Base-by-base conservation (phyloP, 2,113 vertebrate species). In the Beaufortia kweichowensis region DNA sequence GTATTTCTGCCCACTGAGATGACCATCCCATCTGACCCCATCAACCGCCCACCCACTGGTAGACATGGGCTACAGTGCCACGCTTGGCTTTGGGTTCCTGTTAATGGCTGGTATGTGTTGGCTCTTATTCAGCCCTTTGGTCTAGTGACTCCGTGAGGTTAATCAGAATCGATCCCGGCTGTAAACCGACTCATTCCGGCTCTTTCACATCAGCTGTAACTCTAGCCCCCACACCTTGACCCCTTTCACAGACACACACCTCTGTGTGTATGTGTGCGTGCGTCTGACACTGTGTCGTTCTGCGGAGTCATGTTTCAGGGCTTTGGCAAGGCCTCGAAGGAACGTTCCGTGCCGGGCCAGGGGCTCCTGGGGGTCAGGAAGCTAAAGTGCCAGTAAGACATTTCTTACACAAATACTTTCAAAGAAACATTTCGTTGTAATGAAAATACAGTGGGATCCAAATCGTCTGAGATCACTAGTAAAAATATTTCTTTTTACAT, bases 11-110 rank as follows among this genome's bases (percentile, higher is more conserved):
- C 68, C 55, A 62, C 67, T 56, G 39, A 39, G 67, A 64, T 77
- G 71, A 59, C 66, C 35, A 50, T 67, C 50, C 65, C 33, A 48
- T 68, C 50, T 84, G 75, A 79, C 77, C 80, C 68, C 78, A 26
- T 62, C n/a, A 75, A 69, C 31, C 53, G 26, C 70, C 67, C 70
- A 81, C 80, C 43, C 69, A 81, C 55, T 31, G 48, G 31, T 53
- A 50, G 53, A 11, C 62, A 55, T 2, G 8, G 28, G 35, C 26
- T n/a, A 19, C 63, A 29, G 24, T 78, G 76, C 76, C 76, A 75
- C 56, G 57, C 17, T 71, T 29, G 41, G 11, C 79, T 57, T 66
- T 12, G 56, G 57, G 76, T 81, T 78, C 80, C 75, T 24, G 35
- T 56, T 65, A 76, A 56, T 55, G 39, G 23, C 39, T 55, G 65